These are phyloP conservation scores for Pygoscelis antarcticus DNA, from an alignment of 2,113 vertebrate genomes.

Conservation along the genomic window DNA sequence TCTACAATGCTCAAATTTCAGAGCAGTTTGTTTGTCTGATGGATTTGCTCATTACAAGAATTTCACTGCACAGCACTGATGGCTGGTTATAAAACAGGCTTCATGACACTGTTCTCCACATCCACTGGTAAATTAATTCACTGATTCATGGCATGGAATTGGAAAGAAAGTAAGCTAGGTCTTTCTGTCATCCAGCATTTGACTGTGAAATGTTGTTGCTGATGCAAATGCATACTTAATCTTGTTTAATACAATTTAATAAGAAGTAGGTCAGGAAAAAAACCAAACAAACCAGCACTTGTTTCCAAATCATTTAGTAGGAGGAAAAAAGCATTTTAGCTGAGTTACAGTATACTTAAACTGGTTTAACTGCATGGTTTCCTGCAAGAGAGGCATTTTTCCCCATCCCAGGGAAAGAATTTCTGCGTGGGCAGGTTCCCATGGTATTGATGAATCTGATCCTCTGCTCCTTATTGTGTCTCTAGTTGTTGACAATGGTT, in stretches of 20 bases:
- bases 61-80: constrained; percentile 9
- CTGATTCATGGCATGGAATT: constrained; percentile 45
- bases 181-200: constrained; percentile 36
- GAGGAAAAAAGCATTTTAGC: neutral
- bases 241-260: constrained; percentile 54
- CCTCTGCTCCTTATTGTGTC: neutral
- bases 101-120: constrained; percentile 12
- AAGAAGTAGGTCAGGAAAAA: constrained; percentile 49
- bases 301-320: neutral
- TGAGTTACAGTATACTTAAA: neutral
- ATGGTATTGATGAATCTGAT: neutral
- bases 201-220: constrained; percentile 30
- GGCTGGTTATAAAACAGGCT: constrained; percentile 51
- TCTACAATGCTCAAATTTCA: neutral
- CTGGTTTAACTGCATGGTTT: neutral
- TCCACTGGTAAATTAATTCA: constrained; percentile 48
- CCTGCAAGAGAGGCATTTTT: neutral
- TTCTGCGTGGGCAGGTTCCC: neutral
- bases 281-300: neutral
- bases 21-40: constrained; percentile 8
- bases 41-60: constrained; percentile 54
- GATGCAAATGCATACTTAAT: constrained; percentile 41
- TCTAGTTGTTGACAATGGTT: neutral
- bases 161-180: constrained; percentile 37
- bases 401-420: neutral